Conservation (phyloP, 1,140 invertebrate species). For the Adelges cooleyi region DNA sequence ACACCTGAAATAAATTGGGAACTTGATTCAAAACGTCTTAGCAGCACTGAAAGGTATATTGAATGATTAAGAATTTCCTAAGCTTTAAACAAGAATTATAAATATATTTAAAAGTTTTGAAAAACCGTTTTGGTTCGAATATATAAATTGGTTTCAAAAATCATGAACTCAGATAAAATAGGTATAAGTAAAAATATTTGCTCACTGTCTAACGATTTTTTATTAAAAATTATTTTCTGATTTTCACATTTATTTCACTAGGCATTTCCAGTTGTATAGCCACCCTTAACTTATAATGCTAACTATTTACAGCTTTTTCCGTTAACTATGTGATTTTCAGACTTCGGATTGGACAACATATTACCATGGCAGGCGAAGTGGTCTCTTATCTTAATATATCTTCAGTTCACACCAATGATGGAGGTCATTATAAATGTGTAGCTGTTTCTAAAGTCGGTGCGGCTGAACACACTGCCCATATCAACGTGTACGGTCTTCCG, state of each 20-base stretch:
- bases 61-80: background rate
- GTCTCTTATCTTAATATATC: slow-evolving; percentile 89
- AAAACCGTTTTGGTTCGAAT: background rate
- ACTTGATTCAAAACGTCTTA: slow-evolving; percentile 73
- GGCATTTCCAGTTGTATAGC: too few species aligned
- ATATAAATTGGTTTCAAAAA: too few species aligned
- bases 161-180: too few species aligned
- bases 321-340: slow-evolving; percentile 39
- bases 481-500: slow-evolving; percentile 85
- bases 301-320: too few species aligned
- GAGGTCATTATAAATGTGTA: slow-evolving; percentile 83
- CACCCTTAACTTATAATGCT: too few species aligned
- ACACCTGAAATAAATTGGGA: slow-evolving; percentile 91
- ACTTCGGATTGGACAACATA: slow-evolving; percentile 73
- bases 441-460: slow-evolving; percentile 84
- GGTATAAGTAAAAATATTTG: too few species aligned
- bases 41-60: slow-evolving; percentile 58
- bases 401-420: slow-evolving; percentile 81
- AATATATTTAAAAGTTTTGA: background rate
- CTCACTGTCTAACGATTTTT: too few species aligned
- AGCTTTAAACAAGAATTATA: background rate
- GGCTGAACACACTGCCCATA: slow-evolving; percentile 69
- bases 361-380: slow-evolving; percentile 78
- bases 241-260: too few species aligned
- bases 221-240: too few species aligned